phyloP scores from a whole-genome alignment of 2,797 vertebrate genomes.

The Tarsius wallacei region DNA sequence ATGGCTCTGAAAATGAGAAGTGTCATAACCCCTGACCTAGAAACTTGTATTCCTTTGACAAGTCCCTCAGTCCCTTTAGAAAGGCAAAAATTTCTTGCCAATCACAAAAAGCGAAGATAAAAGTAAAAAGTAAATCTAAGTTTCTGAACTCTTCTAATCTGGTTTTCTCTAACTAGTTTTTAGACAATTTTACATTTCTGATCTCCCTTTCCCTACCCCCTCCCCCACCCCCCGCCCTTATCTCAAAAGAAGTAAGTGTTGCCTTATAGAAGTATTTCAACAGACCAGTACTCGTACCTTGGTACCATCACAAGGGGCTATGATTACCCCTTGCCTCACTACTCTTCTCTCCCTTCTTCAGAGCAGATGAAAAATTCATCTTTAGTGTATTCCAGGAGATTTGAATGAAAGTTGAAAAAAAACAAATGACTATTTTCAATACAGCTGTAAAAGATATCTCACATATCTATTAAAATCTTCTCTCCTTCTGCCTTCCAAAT shows the following conservation, averaged over 20 bases:
- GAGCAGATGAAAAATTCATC: background rate
- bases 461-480: background rate
- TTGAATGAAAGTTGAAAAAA: background rate
- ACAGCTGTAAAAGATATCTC: background rate
- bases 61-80: conserved; percentile 1
- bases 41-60: conserved; percentile 61
- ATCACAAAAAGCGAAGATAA: conserved; percentile 23
- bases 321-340: background rate
- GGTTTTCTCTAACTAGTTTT: background rate
- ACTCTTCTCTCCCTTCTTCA: background rate
- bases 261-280: background rate
- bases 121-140: conserved; percentile 44
- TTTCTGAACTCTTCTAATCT: conserved; percentile 19
- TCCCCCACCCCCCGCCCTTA: background rate
- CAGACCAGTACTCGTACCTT: background rate
- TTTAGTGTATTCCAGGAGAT: background rate
- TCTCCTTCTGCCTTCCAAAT: background rate
- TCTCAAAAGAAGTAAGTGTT: background rate
- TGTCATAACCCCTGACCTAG: background rate
- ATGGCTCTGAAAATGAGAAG: conserved; percentile 36
- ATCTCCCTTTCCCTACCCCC: background rate
- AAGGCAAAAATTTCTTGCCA: background rate
- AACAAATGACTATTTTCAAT: background rate
- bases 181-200: conserved; percentile 24
- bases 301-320: fast-evolving